Evolutionary conservation across 2,888 invertebrate species (phyloP).

Genomic region (Drosophila gaucha): DNA sequence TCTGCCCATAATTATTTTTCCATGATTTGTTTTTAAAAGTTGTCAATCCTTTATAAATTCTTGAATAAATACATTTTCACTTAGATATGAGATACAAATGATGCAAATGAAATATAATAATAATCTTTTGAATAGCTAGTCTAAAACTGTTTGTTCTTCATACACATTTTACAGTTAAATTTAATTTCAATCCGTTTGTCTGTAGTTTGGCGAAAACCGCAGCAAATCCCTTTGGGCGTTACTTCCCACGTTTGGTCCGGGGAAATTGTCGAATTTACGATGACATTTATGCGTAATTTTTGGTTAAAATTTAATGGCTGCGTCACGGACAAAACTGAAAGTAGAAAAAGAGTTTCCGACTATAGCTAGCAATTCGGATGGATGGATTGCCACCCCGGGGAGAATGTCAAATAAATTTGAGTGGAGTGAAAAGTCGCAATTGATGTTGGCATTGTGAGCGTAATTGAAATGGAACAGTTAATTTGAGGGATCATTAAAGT

Average conservation of each 20-base stretch:
- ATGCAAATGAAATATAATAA: not conserved
- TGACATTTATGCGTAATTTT: constrained; percentile 78
- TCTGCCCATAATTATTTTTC: too few relatives aligned
- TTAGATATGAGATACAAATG: too few relatives aligned
- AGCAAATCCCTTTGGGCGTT: constrained; percentile 42
- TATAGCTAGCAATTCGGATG: not conserved
- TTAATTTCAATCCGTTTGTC: not conserved
- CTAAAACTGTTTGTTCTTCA: not conserved
- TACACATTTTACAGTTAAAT: not conserved
- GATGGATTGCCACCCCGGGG: constrained; percentile 41
- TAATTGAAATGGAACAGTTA: constrained; percentile 67
- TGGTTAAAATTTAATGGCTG: constrained; percentile 55
- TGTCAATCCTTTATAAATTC: not conserved
- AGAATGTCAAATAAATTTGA: constrained; percentile 78
- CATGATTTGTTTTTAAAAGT: too few relatives aligned
- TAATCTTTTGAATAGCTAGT: not conserved
- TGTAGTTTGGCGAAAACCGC: not conserved
- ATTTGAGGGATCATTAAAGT: constrained; percentile 75
- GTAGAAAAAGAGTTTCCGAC: constrained; percentile 41
- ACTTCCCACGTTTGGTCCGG: constrained; percentile 41
- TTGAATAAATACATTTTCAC: not conserved
- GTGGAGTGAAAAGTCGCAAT: constrained; percentile 51
- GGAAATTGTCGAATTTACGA: constrained; percentile 73
- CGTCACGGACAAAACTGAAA: constrained; percentile 10
- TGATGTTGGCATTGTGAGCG: constrained; percentile 24